These are phyloP conservation scores for Masticophis lateralis DNA, from an alignment of 2,797 vertebrate species.

Conservation along the genomic window DNA sequence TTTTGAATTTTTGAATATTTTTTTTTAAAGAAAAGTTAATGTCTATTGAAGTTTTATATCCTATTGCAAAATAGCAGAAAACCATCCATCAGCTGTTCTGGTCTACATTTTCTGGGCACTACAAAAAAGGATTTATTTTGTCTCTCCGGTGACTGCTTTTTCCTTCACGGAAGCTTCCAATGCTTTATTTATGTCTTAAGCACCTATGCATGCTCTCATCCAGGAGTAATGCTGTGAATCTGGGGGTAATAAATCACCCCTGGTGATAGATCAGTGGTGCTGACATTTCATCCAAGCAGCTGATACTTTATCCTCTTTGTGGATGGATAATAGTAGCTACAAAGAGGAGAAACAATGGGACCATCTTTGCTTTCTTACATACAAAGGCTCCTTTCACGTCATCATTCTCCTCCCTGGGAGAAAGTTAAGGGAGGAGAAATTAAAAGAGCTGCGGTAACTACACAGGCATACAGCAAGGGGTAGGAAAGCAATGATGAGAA, in stretches of 20 bases:
- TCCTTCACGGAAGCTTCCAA: background rate
- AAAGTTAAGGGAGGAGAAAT: background rate
- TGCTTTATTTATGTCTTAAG: background rate
- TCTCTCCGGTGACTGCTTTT: background rate
- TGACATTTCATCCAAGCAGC: background rate
- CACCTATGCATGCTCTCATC: background rate
- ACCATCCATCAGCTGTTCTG: background rate
- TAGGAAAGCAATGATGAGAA: background rate
- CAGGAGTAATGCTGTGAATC: background rate
- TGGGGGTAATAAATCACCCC: background rate
- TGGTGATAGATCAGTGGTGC: background rate
- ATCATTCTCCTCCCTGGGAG: background rate
- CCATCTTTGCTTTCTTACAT: background rate
- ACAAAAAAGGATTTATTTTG: background rate
- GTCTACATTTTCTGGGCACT: background rate
- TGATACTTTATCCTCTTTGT: background rate
- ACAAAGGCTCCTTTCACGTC: slow-evolving; percentile 16
- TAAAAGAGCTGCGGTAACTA: background rate
- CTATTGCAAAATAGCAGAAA: background rate
- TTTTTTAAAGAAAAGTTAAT: background rate
- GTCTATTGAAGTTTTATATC: background rate
- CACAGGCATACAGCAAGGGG: background rate
- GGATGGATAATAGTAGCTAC: background rate
- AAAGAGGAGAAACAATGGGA: background rate
- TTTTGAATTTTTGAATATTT: background rate